phyloP scores from a whole-genome alignment of 2,113 vertebrate species.

The Merops nubicus region DNA sequence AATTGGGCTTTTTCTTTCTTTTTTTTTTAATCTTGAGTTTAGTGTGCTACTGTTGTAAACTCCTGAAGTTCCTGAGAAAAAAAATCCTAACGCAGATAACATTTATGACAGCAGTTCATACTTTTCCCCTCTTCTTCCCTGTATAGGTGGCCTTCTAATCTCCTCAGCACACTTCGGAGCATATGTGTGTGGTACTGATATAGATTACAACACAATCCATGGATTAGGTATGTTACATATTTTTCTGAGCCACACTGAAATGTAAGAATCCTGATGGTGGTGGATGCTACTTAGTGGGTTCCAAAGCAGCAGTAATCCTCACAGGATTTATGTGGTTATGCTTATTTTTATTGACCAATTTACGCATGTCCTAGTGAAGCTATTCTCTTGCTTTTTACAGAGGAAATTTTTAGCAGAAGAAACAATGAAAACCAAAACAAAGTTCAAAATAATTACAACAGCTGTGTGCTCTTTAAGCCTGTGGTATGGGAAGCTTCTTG shows the following conservation, averaged over 20 bases:
- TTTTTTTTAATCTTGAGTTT: neutral
- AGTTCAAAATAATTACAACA: neutral
- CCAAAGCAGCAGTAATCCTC: neutral
- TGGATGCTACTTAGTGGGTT: neutral
- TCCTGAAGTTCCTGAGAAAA: neutral
- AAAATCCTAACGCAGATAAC: neutral
- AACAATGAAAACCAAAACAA: neutral
- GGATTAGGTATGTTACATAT: constrained; percentile 85
- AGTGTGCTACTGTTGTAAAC: neutral
- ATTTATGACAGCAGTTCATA: neutral
- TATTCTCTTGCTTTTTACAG: neutral
- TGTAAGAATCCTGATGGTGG: neutral
- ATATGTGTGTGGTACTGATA: constrained; percentile 94
- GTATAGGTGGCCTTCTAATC: constrained; percentile 90
- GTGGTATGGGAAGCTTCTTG: neutral
- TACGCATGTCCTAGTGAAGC: neutral
- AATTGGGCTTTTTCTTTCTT: neutral
- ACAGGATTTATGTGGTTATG: neutral
- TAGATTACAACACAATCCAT: constrained; percentile 96
- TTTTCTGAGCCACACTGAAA: neutral
- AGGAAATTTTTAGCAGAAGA: neutral
- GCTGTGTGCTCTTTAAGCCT: neutral
- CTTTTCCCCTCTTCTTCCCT: neutral
- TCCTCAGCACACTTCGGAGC: constrained; percentile 95
- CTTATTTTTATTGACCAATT: neutral